phyloP scores from a whole-genome alignment of 2,888 invertebrate genomes.

The Drosophila birchii region DNA sequence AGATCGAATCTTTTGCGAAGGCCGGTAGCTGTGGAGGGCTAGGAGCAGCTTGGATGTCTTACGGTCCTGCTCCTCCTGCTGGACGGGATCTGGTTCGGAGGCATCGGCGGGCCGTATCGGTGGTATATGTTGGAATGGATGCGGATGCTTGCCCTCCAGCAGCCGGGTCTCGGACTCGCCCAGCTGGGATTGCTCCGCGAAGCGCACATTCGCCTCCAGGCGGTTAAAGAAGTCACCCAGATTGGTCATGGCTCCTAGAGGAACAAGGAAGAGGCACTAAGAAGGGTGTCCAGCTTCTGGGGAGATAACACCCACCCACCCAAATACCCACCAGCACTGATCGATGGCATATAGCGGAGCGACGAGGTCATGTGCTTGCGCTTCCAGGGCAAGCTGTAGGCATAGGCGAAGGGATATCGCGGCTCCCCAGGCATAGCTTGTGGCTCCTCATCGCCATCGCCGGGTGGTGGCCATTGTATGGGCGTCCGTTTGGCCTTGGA shows the following conservation, averaged over 20 bases:
- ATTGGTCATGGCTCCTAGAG: slow-evolving; percentile 83
- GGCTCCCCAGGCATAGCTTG: slow-evolving; percentile 7
- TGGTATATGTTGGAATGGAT: slow-evolving; percentile 70
- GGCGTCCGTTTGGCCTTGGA: slow-evolving; percentile 43
- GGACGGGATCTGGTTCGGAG: slow-evolving; percentile 5
- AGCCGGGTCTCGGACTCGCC: slow-evolving; percentile 73
- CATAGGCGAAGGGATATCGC: slow-evolving; percentile 36
- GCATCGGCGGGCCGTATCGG: slow-evolving; percentile 46
- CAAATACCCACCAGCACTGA: slow-evolving; percentile 83
- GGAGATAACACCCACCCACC: background rate
- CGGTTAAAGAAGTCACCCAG: slow-evolving; percentile 83
- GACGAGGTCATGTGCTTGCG: slow-evolving; percentile 50
- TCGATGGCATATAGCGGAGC: slow-evolving; percentile 77
- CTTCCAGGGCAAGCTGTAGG: slow-evolving; percentile 51
- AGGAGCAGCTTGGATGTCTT: slow-evolving; percentile 84
- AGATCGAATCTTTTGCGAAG: slow-evolving; percentile 86
- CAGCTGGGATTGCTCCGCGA: slow-evolving; percentile 79
- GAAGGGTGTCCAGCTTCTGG: background rate
- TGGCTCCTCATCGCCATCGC: background rate
- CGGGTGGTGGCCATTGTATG: slow-evolving; percentile 32
- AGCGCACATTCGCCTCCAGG: slow-evolving; percentile 81
- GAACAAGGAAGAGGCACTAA: slow-evolving; percentile 15
- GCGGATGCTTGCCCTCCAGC: slow-evolving; percentile 81
- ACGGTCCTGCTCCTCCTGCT: slow-evolving; percentile 40
- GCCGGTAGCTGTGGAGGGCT: slow-evolving; percentile 84